Evolutionary conservation across 2,888 invertebrate genomes (phyloP), one percentile per base, ranked within the genome.

Genomic region (Erpobdella octoculata): DNA sequence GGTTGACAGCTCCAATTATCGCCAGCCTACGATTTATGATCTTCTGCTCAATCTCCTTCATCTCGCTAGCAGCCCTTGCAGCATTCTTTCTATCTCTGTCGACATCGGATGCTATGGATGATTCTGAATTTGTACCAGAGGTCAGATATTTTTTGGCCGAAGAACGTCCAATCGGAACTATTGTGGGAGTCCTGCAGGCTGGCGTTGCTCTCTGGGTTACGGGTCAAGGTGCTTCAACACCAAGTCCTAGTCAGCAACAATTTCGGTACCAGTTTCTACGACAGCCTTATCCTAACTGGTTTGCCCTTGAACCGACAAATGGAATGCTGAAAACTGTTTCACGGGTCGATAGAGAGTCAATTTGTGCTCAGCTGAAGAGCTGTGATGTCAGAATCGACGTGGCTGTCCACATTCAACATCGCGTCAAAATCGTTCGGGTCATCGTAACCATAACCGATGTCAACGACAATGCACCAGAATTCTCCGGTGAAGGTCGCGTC

Each of bases 381-480:
- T 74, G 74, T 48, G 68, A 67, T 25, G 36, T 74, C 21, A 31
- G 18, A 15, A 59, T 74, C 28, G 71, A 68, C 66, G 71, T 74
- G n/a, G 67, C 70, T 4, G 48, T 69, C 35, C 58, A 67, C 4
- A 66, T 64, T 18, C 53, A 64, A 1, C 67, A 66, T 37, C 18
- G 36, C 33, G 58, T 62, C 31, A 12, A 41, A 35, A 69, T 70
- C 38, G 38, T 73, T 33, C 53, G 71, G 37, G 48, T 74, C 5
- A 28, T 46, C 18, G 62, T 74, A 25, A 61, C 62, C 12, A 64
- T 74, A 35, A 53, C 67, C n/a, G 74, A 74, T 38, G 58, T 73
- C 65, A 74, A 74, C 66, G 74, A 74, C 66, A 74, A 74, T 36
- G 37, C 58, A 21, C 74, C 74, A 15, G 58, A 59, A n/a, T 74